These are phyloP conservation scores for Corapipo altera DNA, from an alignment of 2,113 vertebrate genomes.

Conservation along the genomic window DNA sequence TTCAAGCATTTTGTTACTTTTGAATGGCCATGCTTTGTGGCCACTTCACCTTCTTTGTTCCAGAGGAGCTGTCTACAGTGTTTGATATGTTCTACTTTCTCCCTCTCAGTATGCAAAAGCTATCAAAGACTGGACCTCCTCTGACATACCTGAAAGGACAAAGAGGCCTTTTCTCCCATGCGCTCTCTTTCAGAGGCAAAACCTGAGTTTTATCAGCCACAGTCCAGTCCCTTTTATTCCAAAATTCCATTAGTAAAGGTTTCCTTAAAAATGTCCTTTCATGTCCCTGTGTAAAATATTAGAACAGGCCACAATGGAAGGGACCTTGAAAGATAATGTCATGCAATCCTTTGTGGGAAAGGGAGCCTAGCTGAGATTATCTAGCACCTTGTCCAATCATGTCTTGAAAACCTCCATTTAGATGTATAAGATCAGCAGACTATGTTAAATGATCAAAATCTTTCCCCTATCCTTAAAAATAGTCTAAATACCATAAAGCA, in stretches of 20 bases:
- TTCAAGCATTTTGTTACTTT: neutral
- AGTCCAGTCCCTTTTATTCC: neutral
- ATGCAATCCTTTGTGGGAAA: neutral
- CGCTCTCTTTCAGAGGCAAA: neutral
- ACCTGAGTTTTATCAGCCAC: neutral
- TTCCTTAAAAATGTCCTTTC: neutral
- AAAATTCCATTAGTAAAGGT: neutral
- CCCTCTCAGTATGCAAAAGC: neutral
- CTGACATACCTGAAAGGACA: neutral
- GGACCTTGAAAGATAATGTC: neutral
- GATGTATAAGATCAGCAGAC: neutral
- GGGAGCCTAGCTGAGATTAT: neutral
- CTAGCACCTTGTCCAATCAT: neutral
- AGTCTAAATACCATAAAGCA: neutral
- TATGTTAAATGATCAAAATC: neutral
- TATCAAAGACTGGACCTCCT: neutral
- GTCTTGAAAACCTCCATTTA: neutral
- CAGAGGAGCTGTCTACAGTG: neutral
- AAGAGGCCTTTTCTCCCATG: neutral
- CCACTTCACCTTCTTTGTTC: fast-evolving
- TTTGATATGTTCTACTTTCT: neutral
- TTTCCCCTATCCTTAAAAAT: neutral
- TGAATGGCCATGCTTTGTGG: neutral
- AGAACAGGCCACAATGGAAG: neutral
- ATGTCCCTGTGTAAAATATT: neutral